These are phyloP conservation scores for Monochamus saltuarius DNA, from an alignment of 1,140 invertebrate species.

Conservation along the genomic window DNA sequence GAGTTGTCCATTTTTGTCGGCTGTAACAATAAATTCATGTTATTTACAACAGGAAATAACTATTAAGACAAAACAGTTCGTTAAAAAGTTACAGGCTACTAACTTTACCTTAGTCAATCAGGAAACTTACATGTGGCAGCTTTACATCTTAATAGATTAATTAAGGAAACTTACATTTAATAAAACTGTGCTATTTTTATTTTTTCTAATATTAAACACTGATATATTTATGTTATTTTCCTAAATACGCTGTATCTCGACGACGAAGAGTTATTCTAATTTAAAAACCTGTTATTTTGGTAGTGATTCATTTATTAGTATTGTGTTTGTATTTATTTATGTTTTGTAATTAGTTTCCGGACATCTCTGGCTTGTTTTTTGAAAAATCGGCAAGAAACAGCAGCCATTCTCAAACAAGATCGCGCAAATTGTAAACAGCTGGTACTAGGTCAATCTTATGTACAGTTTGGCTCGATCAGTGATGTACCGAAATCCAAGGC, in stretches of 20 bases:
- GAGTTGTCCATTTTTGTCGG: no score
- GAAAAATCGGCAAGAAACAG: constrained; percentile 23
- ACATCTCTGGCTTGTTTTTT: background rate
- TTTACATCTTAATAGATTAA: background rate
- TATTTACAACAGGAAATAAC: no score
- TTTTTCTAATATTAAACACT: constrained; percentile 2
- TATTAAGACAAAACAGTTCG: no score
- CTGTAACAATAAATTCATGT: no score
- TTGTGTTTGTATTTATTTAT: no score
- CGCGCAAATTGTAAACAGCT: constrained; percentile 32
- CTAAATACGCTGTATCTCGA: background rate
- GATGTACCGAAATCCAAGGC: background rate
- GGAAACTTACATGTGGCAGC: no score
- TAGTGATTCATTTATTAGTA: no score
- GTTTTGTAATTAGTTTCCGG: no score
- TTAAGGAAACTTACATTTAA: background rate
- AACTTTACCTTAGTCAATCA: no score
- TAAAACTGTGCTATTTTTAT: constrained; percentile 10
- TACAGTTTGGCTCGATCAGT: background rate
- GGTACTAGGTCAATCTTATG: constrained; percentile 26
- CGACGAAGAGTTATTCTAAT: no score
- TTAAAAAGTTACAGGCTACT: no score
- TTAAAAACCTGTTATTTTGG: no score
- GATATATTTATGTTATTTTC: constrained; percentile 3
- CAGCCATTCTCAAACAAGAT: constrained; percentile 28